A percentile compares a stretch with the other conserved stretches of the same genome.
phyloP scores from a whole-genome alignment of 2,888 invertebrate species.

The Lasioglossum malachurum region DNA sequence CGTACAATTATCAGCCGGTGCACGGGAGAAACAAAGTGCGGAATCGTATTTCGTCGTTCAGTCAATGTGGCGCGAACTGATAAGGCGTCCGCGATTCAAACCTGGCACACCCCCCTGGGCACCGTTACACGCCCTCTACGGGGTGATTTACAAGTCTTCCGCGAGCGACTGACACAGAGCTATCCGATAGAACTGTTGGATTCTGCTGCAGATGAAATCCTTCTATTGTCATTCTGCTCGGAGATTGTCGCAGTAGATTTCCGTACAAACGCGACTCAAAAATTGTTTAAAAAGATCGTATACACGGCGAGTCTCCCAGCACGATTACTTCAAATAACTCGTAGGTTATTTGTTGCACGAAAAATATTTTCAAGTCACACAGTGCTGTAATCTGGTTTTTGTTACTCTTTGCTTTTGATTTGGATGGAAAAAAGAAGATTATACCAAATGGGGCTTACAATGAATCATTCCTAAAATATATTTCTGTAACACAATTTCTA shows the following conservation, averaged over 20 bases:
- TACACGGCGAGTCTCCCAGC: too few relatives aligned
- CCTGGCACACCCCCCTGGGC: conserved; percentile 9
- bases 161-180: not conserved
- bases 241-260: not conserved
- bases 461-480: too few relatives aligned
- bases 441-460: too few relatives aligned
- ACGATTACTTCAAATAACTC: too few relatives aligned
- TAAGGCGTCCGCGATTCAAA: conserved; percentile 72
- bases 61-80: conserved; percentile 79
- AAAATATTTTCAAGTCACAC: too few relatives aligned
- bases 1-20: conserved; percentile 77
- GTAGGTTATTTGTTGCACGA: too few relatives aligned
- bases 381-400: too few relatives aligned
- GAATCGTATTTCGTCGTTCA: conserved; percentile 82
- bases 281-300: not conserved
- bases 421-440: too few relatives aligned
- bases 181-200: not conserved
- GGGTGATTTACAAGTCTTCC: conserved; percentile 48
- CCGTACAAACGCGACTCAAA: not conserved
- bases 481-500: too few relatives aligned
- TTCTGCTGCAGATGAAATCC: not conserved
- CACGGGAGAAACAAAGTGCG: conserved; percentile 77
- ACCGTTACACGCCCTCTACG: conserved; percentile 43
- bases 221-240: not conserved
- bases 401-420: too few relatives aligned